A percentile compares a stretch with the other conserved stretches of the same genome.
These are phyloP conservation scores for Campoplex nolae DNA, from an alignment of 2,888 invertebrate species.

Conservation along the genomic window DNA sequence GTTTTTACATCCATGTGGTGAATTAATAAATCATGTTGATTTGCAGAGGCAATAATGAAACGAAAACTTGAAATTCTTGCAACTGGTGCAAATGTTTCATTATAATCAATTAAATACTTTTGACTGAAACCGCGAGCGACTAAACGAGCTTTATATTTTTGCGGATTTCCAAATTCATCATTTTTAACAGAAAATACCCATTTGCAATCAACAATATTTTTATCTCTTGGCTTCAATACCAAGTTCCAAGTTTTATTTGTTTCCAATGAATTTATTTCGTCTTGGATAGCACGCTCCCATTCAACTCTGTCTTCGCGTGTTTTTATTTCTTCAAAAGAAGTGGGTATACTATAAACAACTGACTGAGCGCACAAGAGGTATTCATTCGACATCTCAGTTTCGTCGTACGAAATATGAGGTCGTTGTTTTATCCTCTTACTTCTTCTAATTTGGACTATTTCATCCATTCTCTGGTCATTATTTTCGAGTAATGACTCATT, in stretches of 20 bases:
- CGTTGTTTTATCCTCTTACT: too few species aligned
- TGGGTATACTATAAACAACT: slow-evolving; percentile 44
- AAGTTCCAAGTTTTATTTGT: slow-evolving; percentile 61
- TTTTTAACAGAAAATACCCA: too few species aligned
- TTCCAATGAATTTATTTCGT: slow-evolving; percentile 54
- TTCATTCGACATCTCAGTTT: not conserved
- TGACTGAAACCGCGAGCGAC: slow-evolving; percentile 35
- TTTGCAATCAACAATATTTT: too few species aligned
- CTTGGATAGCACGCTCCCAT: slow-evolving; percentile 62
- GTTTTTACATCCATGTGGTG: too few species aligned
- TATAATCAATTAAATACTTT: too few species aligned
- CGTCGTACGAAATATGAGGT: too few species aligned
- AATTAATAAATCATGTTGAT: too few species aligned
- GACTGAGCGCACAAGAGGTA: slow-evolving; percentile 57
- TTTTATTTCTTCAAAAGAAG: slow-evolving; percentile 56
- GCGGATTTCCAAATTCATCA: slow-evolving; percentile 48
- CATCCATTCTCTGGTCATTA: not conserved
- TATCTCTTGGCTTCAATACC: slow-evolving; percentile 25
- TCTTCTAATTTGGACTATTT: too few species aligned
- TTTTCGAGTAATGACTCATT: not conserved
- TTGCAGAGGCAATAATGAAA: too few species aligned
- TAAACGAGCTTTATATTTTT: slow-evolving; percentile 44
- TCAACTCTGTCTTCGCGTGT: slow-evolving; percentile 44
- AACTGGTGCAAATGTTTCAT: too few species aligned
- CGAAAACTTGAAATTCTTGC: too few species aligned